Evolutionary conservation across 2,888 invertebrate genomes (phyloP).

Genomic region (Notodonta dromedarius): DNA sequence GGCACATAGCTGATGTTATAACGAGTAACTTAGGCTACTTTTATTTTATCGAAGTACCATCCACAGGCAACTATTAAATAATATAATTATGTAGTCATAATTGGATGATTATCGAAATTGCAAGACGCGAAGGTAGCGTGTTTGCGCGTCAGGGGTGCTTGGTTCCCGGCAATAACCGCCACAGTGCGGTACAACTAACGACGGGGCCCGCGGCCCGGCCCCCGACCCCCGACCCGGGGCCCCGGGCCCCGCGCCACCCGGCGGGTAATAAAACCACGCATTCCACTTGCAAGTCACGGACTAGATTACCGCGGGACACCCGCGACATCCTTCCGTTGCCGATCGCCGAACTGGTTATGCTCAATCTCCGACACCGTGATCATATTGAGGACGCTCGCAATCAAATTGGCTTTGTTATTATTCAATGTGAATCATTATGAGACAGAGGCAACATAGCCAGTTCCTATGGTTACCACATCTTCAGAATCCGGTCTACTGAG

Average conservation of each 20-base stretch:
- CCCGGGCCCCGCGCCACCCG: conserved; percentile 36
- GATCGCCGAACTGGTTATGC: conserved; percentile 44
- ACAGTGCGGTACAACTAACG: conserved; percentile 65
- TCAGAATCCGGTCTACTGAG: too few species aligned
- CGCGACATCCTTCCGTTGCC: conserved; percentile 67
- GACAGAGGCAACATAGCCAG: too few species aligned
- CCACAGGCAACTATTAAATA: background rate
- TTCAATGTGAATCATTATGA: too few species aligned
- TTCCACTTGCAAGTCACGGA: conserved; percentile 82
- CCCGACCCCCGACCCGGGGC: conserved; percentile 13
- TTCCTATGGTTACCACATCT: too few species aligned
- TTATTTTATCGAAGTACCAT: too few species aligned
- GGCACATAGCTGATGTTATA: too few species aligned
- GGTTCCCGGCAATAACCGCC: conserved; percentile 54
- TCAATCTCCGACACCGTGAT: conserved; percentile 23
- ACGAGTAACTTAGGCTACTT: too few species aligned
- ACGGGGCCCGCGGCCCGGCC: conserved; percentile 28
- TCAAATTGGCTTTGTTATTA: background rate
- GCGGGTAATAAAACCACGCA: conserved; percentile 74
- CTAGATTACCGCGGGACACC: conserved; percentile 73
- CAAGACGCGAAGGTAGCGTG: conserved; percentile 19
- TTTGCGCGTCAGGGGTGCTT: conserved; percentile 28
- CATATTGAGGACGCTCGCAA: background rate
- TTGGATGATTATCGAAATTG: conserved; percentile 19
- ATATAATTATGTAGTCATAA: background rate